A percentile compares a stretch with the other conserved stretches of the same genome.
Evolutionary conservation across 2,888 invertebrate genomes (phyloP).

Genomic region (Syrista parreyssii): DNA sequence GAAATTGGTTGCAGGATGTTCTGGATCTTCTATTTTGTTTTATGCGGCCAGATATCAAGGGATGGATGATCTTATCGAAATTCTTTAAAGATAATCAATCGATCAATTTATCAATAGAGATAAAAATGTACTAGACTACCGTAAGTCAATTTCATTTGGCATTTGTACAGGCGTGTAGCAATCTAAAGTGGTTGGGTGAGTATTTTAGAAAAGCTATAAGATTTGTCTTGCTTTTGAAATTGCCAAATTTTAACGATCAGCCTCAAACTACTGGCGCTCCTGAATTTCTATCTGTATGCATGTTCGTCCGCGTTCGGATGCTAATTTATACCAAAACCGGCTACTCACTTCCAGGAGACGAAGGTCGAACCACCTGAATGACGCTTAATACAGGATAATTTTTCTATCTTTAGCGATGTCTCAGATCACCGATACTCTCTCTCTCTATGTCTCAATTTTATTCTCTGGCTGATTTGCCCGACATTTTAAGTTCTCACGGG

Average conservation of each 20-base stretch:
- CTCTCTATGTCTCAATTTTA: background rate
- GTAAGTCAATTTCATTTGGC: background rate
- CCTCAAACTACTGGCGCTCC: background rate
- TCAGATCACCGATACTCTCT: background rate
- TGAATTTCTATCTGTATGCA: background rate
- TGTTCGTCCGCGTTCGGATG: background rate
- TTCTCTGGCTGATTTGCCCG: background rate
- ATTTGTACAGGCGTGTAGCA: background rate
- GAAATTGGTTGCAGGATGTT: background rate
- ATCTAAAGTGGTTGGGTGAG: background rate
- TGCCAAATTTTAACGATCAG: background rate
- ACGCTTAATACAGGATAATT: background rate
- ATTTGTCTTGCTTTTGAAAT: background rate
- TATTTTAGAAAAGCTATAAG: background rate
- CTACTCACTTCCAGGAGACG: background rate
- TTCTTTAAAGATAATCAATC: background rate
- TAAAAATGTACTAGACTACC: background rate
- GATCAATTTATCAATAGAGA: background rate
- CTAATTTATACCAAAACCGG: background rate
- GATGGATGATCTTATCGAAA: background rate
- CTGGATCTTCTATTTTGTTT: background rate
- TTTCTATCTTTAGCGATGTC: background rate
- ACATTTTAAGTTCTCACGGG: background rate
- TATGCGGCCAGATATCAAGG: background rate
- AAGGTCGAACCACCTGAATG: background rate